phyloP scores from a whole-genome alignment of 1,140 invertebrate species.

The Drosophila yakuba region DNA sequence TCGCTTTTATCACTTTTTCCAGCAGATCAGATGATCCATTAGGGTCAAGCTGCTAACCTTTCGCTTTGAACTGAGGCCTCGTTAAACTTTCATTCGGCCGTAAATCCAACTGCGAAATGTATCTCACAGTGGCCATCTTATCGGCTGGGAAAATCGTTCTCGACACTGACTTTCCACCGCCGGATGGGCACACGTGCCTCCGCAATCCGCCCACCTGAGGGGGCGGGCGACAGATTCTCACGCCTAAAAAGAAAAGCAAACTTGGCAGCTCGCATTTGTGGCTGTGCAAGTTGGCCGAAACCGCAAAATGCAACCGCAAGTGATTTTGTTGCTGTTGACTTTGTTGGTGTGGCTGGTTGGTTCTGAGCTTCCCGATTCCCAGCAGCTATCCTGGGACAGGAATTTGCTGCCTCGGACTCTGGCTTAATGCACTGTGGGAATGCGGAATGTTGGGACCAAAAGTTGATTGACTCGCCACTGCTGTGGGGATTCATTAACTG shows the following conservation, averaged over 20 bases:
- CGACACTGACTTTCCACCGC: slow-evolving; percentile 42
- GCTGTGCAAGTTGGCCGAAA: slow-evolving; percentile 32
- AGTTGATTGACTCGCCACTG: slow-evolving; percentile 72
- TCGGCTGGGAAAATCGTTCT: slow-evolving; percentile 33
- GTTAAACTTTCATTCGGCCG: slow-evolving; percentile 47
- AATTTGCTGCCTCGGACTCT: slow-evolving; percentile 34
- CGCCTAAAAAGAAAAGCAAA: slow-evolving; percentile 25
- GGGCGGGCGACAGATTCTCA: slow-evolving; percentile 52
- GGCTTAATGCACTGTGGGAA: slow-evolving; percentile 70
- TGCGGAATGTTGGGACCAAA: slow-evolving; percentile 46
- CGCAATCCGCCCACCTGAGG: slow-evolving; percentile 4
- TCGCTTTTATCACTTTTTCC: slow-evolving; percentile 22
- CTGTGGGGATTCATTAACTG: slow-evolving; percentile 62
- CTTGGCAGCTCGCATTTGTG: slow-evolving; percentile 12
- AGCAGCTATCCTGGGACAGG: slow-evolving; percentile 52
- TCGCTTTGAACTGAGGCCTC: slow-evolving; percentile 29
- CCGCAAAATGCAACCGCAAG: slow-evolving; percentile 73
- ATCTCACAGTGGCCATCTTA: slow-evolving; percentile 31
- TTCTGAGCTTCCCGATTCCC: slow-evolving; percentile 23
- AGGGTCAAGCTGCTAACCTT: slow-evolving; percentile 51
- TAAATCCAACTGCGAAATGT: slow-evolving; percentile 3
- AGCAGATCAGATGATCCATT: slow-evolving; percentile 43
- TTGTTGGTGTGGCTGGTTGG: neutral
- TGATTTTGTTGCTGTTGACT: slow-evolving; percentile 10
- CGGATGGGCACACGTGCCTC: slow-evolving; percentile 53